Evolutionary conservation across 2,113 vertebrate genomes (phyloP).

Genomic region (Climacteris rufus): DNA sequence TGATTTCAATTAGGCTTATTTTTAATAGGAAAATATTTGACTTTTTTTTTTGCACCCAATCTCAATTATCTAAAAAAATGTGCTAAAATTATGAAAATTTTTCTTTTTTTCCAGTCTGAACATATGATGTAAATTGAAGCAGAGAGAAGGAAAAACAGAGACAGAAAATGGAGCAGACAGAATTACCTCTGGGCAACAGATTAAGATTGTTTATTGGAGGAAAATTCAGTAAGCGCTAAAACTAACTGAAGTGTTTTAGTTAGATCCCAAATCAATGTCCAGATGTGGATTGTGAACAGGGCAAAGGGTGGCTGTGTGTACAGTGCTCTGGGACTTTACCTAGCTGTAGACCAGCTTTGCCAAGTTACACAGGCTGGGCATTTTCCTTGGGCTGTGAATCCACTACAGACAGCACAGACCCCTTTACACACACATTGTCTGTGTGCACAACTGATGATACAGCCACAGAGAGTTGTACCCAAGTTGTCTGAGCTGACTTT

Average conservation of each 20-base stretch:
- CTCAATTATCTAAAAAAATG: neutral
- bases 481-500: neutral
- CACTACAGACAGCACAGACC: neutral
- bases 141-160: neutral
- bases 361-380: neutral
- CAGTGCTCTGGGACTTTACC: neutral
- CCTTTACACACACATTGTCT: accelerated
- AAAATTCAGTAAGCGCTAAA: neutral
- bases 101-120: neutral
- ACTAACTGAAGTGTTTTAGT: slow-evolving; percentile 11
- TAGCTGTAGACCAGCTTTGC: neutral
- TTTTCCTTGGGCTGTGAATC: neutral
- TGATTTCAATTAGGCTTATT: neutral
- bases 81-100: neutral
- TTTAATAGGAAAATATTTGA: neutral
- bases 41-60: neutral
- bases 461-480: neutral
- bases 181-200: neutral
- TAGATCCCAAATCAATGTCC: neutral
- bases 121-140: neutral
- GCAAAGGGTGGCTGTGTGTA: accelerated
- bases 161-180: neutral
- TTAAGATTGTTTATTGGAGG: neutral
- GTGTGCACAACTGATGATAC: accelerated
- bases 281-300: neutral